These are phyloP conservation scores for Lasioglossum calceatum DNA, from an alignment of 2,888 invertebrate genomes.

Conservation along the genomic window DNA sequence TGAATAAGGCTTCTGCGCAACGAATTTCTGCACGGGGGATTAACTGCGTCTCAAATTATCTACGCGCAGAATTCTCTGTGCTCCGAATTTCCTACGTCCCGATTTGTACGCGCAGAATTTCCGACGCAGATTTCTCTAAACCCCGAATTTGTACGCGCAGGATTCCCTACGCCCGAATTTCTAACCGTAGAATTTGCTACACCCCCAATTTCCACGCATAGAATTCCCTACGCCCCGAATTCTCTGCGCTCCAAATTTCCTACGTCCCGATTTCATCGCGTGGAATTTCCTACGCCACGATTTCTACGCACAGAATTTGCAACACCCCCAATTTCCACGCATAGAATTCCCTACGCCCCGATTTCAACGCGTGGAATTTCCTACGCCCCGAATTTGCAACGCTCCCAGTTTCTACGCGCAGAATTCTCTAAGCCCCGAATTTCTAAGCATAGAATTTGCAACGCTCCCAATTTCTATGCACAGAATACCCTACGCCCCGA, in stretches of 20 bases:
- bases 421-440: not conserved
- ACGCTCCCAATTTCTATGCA: too few relatives aligned
- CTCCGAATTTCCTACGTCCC: not conserved
- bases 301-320: not conserved
- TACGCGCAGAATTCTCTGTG: not conserved
- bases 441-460: too few relatives aligned
- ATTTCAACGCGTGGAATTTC: not conserved
- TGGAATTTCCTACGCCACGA: not conserved
- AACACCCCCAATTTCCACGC: not conserved
- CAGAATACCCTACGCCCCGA: not conserved
- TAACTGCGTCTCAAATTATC: not conserved
- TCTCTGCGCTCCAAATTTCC: not conserved
- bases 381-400: not conserved
- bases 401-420: not conserved
- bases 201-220: not conserved
- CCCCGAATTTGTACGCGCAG: not conserved
- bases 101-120: not conserved
- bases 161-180: not conserved
- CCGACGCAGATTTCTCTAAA: too few relatives aligned
- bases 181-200: too few relatives aligned
- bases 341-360: not conserved
- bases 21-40: not conserved
- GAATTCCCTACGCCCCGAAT: not conserved
- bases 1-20: not conserved
- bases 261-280: not conserved